Percentiles rank a stretch among this genome's conserved stretches.
Conservation (phyloP, 2,888 invertebrate genomes). For the Cabera pusaria region DNA sequence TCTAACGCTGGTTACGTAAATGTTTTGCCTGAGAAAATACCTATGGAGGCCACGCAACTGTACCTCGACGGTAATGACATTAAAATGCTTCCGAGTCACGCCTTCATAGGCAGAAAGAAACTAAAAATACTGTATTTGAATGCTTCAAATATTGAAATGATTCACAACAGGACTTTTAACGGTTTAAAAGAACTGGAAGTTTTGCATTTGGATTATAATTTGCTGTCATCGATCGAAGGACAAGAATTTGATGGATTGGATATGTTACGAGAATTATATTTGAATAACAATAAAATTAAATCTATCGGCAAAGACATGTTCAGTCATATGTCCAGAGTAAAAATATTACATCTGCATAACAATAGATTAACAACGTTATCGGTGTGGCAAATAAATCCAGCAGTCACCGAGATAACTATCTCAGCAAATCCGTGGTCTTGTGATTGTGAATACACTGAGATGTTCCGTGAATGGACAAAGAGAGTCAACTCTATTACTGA, state of each 20-base stretch:
- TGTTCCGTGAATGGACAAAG: constrained; percentile 90
- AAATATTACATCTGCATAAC: constrained; percentile 87
- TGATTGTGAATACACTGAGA: constrained; percentile 90
- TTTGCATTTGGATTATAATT: constrained; percentile 90
- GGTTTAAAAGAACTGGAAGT: constrained; percentile 90
- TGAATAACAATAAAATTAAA: constrained; percentile 89
- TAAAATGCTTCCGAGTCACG: constrained; percentile 89
- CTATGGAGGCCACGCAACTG: constrained; percentile 95
- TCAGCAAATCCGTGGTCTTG: constrained; percentile 92
- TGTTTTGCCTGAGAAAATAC: constrained; percentile 90
- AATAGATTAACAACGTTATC: constrained; percentile 87
- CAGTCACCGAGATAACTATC: constrained; percentile 86
- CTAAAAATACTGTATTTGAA: constrained; percentile 90
- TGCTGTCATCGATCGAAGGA: constrained; percentile 87
- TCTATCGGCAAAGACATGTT: constrained; percentile 89
- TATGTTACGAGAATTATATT: constrained; percentile 87
- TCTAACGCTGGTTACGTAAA: constrained; percentile 87
- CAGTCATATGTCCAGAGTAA: constrained; percentile 84
- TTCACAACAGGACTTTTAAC: constrained; percentile 93
- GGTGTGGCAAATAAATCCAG: constrained; percentile 88
- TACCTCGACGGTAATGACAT: constrained; percentile 93
- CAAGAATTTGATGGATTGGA: constrained; percentile 92
- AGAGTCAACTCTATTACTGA: constrained; percentile 87
- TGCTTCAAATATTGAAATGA: constrained; percentile 89
- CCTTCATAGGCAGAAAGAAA: constrained; percentile 93